Percentiles rank a stretch among this genome's conserved stretches.
Conservation (phyloP, 2,113 vertebrate genomes). For the Empidonax alnorum region DNA sequence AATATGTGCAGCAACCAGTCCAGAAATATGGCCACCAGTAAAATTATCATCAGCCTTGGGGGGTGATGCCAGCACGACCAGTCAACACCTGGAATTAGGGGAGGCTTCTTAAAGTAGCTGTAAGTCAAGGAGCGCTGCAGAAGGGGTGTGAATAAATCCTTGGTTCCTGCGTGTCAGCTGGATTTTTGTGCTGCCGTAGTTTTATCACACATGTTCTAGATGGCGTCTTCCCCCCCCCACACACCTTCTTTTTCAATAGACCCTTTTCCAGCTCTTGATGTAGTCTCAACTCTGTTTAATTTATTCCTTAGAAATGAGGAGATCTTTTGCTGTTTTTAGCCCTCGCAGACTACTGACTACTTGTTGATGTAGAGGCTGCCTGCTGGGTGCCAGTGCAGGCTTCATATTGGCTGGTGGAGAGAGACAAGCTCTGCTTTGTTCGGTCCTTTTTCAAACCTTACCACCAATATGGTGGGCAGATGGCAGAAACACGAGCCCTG, state of each 20-base stretch:
- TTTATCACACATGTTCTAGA: neutral
- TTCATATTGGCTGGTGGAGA: neutral
- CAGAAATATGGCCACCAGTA: neutral
- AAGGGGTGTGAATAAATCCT: neutral
- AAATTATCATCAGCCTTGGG: neutral
- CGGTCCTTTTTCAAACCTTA: neutral
- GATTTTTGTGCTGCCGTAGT: neutral
- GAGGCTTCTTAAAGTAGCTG: neutral
- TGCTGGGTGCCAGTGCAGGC: slow-evolving; percentile 24
- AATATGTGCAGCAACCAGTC: neutral
- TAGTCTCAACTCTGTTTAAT: neutral
- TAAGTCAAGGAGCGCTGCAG: neutral
- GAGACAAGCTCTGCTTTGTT: slow-evolving; percentile 47
- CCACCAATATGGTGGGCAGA: slow-evolving; percentile 23
- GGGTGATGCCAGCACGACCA: neutral
- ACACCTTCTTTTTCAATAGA: neutral
- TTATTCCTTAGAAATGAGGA: neutral
- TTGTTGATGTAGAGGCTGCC: slow-evolving; percentile 40
- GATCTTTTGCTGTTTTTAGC: slow-evolving; percentile 23
- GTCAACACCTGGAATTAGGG: neutral
- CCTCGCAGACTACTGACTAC: neutral
- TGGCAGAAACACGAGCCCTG: neutral
- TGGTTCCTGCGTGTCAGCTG: neutral
- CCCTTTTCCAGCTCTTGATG: neutral
- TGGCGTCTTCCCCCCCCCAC: neutral